phyloP scores from a whole-genome alignment of 2,888 invertebrate species.

The Oxyscelio sp. region DNA sequence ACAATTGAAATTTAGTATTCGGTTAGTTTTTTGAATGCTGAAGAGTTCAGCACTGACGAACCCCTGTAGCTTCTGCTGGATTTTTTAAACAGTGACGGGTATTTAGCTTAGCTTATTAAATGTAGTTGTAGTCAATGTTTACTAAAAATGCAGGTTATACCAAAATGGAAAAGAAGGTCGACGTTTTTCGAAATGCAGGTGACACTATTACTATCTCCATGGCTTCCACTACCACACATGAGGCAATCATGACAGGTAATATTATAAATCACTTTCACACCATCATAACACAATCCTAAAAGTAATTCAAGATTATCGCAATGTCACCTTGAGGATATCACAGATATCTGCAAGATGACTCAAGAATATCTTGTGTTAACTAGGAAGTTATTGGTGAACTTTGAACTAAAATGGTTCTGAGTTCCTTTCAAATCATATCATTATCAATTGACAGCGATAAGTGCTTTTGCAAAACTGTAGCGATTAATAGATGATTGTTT shows the following conservation, averaged over 20 bases:
- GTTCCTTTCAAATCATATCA: conserved; percentile 28
- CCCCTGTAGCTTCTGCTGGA: conserved; percentile 27
- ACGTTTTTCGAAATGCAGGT: conserved; percentile 86
- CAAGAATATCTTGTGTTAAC: no score
- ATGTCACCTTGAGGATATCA: no score
- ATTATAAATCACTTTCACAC: conserved; percentile 50
- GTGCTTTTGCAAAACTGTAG: no score
- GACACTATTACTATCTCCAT: conserved; percentile 89
- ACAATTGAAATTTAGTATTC: conserved; percentile 33
- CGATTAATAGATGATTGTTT: no score
- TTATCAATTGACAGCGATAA: no score
- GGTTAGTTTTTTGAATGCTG: conserved; percentile 49
- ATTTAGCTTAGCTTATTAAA: conserved; percentile 79
- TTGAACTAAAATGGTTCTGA: background rate
- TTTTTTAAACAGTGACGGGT: conserved; percentile 30
- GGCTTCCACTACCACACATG: conserved; percentile 91
- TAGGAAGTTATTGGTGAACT: conserved; percentile 1
- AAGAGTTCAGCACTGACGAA: conserved; percentile 34
- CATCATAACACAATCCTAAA: conserved; percentile 28
- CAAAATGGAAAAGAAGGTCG: conserved; percentile 85
- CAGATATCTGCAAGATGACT: no score
- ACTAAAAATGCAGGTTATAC: conserved; percentile 86
- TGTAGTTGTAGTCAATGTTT: conserved; percentile 80
- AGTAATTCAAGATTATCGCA: no score
- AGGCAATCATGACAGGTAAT: conserved; percentile 91